Evolutionary conservation across 2,888 invertebrate genomes (phyloP), one percentile per base, ranked within the genome.

Genomic region (Dynastes tityus): DNA sequence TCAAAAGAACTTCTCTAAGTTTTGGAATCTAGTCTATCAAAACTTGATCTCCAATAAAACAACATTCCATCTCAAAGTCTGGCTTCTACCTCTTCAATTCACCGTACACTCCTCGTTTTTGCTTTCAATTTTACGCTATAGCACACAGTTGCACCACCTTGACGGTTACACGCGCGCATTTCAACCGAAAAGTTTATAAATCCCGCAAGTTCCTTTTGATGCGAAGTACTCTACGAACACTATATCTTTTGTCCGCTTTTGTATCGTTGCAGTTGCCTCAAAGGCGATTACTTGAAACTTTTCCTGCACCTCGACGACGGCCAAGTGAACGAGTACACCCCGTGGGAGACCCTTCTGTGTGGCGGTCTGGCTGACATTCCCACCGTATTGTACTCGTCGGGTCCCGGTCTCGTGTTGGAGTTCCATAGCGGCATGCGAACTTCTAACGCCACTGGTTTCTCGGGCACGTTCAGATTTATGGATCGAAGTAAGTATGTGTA

Each of bases 251-350:
- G 45, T 45, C 45, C n/a, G 61, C 16, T 22, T 45, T 16, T 16
- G n/a, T 84, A 82, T 88, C 89, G 86, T 93, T 93, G 9, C 92
- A 95, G 95, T 83, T 95, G 95, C 87, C 90, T 91, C 79, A 91
- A 91, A 70, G 94, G 94, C 0, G 95, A 95, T 89, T 95, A 93
- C 88, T 88, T 96, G 82, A 95, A 95, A 88, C 91, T 95, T 77
- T 96, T 94, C 89, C 91, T 93, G 74, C 95, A 95, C 84, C 91
- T 95, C 81, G 94, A 95, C 75, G 92, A 92, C 0, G 91, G 90
- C 55, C 91, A 91, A 37, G 92, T 96, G 85, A 95, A 94, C 88
- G 95, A 95, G 88, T 92, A 94, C 80, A 94, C 95, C 3, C 93
- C 92, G 11, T 94, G 94, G 93, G 93, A 94, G 67, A 91, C 92